Percentiles rank a stretch among this genome's conserved stretches.
Conservation (phyloP, 2,113 vertebrate species). For the Emydocephalus ijimae region DNA sequence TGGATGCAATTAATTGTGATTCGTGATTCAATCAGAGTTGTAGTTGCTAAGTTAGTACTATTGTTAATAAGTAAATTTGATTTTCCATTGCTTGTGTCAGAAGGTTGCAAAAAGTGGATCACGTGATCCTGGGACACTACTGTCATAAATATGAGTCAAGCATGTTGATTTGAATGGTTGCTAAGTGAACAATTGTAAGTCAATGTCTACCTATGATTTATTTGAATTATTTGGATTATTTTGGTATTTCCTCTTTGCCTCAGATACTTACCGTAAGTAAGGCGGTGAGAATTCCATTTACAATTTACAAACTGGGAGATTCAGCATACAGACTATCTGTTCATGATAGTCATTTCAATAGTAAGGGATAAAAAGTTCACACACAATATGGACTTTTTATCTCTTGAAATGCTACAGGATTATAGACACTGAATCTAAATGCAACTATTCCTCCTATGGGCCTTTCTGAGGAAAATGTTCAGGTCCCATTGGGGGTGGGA, state of each 20-base stretch:
- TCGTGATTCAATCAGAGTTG: background rate
- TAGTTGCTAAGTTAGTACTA: background rate
- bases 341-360: background rate
- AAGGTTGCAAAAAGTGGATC: background rate
- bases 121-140: background rate
- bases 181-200: background rate
- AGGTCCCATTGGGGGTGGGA: background rate
- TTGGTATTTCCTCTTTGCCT: background rate
- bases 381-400: background rate
- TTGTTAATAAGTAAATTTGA: background rate
- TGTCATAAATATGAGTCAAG: background rate
- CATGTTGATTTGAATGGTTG: background rate
- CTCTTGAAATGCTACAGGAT: background rate
- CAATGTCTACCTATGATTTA: background rate
- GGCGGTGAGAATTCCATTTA: background rate
- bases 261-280: background rate
- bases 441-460: background rate
- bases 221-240: background rate
- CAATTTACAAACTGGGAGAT: background rate
- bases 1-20: background rate
- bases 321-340: background rate
- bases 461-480: background rate
- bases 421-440: background rate
- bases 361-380: too few species aligned
- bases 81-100: background rate